Evolutionary conservation across 2,113 vertebrate species (phyloP), one percentile per base, ranked within the genome.

Genomic region (Heliornis fulica): DNA sequence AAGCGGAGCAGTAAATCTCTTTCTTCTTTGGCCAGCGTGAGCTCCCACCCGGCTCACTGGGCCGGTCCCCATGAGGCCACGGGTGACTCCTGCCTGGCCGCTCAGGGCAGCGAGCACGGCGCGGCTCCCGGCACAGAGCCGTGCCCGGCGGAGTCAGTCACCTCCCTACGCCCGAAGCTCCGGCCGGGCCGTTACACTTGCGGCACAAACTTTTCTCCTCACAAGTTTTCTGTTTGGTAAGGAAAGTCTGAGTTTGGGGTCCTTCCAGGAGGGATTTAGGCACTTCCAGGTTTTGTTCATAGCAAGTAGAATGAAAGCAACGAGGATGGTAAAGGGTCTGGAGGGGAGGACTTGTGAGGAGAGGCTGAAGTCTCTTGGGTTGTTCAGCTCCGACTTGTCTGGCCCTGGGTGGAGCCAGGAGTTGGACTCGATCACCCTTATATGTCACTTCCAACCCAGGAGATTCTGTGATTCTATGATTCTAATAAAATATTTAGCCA

Each of bases 41-140:
- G n/a, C 40, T 54, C 17, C 10, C 19, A 2, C 9, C 12, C 8
- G 0, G 15, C 32, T 45, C 36, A 1, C 10, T 1, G 13, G 5
- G 31, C 36, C 50, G 15, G 2, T 4, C 21, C 16, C 45, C 3
- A 29, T 2, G 10, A 26, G 57, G 50, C 34, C 32, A 1, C 2
- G 3, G 40, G 15, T 9, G 34, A 15, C 6, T 5, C 41, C 6
- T 15, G 15, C 41, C 41, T 43, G 41, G 11, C 41, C 41, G n/a
- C 4, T 4, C 18, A 5, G 1, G n/a, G 29, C 40, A 0, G 13
- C 3, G 4, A 13, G 25, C 66, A 3, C 12, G 13, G 7, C 46
- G 2, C 5, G 2, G 31, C 2, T 13, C 1, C 28, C 5, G 6
- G 15, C 74, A 4, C 34, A 1, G 1, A 7, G 7, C 51, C 25